Base-by-base conservation (phyloP, 2,797 vertebrate genomes). In the Otolemur crassicaudatus region DNA sequence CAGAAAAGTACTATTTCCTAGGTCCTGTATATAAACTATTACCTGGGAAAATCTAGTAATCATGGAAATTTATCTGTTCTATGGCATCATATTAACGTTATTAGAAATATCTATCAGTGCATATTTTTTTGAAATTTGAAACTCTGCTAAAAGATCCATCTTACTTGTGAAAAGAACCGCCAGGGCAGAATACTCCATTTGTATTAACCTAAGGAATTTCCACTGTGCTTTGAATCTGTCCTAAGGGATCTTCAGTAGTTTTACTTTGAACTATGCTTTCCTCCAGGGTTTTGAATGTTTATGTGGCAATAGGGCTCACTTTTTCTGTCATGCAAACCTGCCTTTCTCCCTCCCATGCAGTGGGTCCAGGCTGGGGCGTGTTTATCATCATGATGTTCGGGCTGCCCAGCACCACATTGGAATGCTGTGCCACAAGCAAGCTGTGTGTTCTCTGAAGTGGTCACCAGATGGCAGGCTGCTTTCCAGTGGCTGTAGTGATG, bases 361-460 rank as follows among this genome's bases (percentile, higher is more conserved):
- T 40, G 99, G 99, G 58, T 99, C 98, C 22, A 95, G 97, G 67
- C 97, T 99, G 34, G 99, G 99, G 88, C 97, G 13, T 31, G 98
- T 99, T 97, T 97, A 98, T 89, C 99, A 99, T 94, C 95, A 98
- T 0, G 99, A 99, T 95, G 97, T 98, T 29, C 98, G 98, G 43
- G 95, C 96, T 76, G 96, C 98, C 61, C 63, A 92, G 16, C 97
- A 98, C 63, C 93, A 91, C 5, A 90, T 98, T 6, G 98, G 99
- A 3, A 92, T 95, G n/a, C 94, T 98, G 27, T 98, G 98, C 87
- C 99, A 99, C 79, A 97, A 97, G 25, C 98, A 98, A 37, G 98
- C 92, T 7, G 97, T 99, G 94, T 99, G 98, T 95, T 98, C 98
- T 95, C 97, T 99, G 75, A 98, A 99, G 97, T 99, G 99, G 99